Evolutionary conservation across 2,888 invertebrate genomes (phyloP).

Genomic region (Clivina fossor): DNA sequence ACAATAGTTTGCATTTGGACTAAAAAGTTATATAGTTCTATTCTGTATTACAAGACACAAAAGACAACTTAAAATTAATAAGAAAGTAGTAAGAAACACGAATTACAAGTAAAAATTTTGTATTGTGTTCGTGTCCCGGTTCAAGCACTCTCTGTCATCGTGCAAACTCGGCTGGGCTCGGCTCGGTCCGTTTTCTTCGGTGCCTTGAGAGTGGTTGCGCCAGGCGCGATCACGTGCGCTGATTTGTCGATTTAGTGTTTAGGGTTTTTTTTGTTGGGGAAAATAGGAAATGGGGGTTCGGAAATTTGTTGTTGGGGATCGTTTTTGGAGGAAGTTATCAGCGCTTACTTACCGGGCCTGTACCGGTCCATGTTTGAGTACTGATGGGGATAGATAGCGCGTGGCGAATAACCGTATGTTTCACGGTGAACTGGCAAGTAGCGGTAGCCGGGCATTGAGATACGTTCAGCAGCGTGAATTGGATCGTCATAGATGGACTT

Average conservation of each 20-base stretch:
- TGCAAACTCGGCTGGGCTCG: slow-evolving; percentile 1
- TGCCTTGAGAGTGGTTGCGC: slow-evolving; percentile 7
- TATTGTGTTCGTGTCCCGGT: slow-evolving; percentile 6
- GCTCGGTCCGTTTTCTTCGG: not conserved
- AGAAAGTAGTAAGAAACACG: not conserved
- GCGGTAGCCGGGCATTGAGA: slow-evolving; percentile 85
- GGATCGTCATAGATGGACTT: slow-evolving; percentile 90
- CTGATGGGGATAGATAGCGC: slow-evolving; percentile 84
- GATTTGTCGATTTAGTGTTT: not conserved
- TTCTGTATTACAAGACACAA: slow-evolving; percentile 24
- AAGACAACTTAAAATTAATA: slow-evolving; percentile 11
- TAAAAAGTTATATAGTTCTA: no score
- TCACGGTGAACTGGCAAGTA: slow-evolving; percentile 89
- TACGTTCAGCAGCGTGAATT: slow-evolving; percentile 76
- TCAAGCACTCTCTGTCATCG: slow-evolving; percentile 6
- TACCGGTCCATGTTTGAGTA: slow-evolving; percentile 75
- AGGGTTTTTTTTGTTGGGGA: no score
- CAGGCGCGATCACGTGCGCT: not conserved
- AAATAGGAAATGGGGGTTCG: not conserved
- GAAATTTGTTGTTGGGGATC: no score
- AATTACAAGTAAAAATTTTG: not conserved
- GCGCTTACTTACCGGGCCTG: slow-evolving; percentile 77
- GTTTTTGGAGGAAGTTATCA: no score
- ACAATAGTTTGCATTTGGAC: no score
- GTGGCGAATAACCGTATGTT: slow-evolving; percentile 86